Conservation (phyloP, 2,888 invertebrate genomes). For the Polymixis flavicincta region DNA sequence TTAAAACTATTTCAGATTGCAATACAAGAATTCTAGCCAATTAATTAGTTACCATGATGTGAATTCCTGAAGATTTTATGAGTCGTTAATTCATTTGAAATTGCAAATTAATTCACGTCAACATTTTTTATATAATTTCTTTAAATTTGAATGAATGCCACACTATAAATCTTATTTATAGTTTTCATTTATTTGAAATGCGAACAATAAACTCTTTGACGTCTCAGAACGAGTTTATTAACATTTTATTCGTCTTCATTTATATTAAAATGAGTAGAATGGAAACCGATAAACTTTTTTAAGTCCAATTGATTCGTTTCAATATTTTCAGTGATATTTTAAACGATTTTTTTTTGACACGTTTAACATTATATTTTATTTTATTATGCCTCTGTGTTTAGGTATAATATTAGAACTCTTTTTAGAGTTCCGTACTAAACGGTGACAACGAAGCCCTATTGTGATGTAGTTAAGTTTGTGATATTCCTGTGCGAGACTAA, state of each 20-base stretch:
- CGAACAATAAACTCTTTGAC: slow-evolving; percentile 32
- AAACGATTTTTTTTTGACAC: neutral
- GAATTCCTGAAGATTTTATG: slow-evolving; percentile 38
- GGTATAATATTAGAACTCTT: neutral
- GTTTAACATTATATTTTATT: slow-evolving; percentile 11
- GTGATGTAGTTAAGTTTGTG: no score
- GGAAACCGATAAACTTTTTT: slow-evolving; percentile 13
- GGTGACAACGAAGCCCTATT: neutral
- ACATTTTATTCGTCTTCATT: slow-evolving; percentile 18
- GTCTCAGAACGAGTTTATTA: slow-evolving; percentile 26
- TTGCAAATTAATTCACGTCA: slow-evolving; percentile 52
- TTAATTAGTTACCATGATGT: slow-evolving; percentile 55
- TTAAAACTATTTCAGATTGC: slow-evolving; percentile 35
- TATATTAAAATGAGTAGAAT: slow-evolving; percentile 30
- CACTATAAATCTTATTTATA: slow-evolving; percentile 38
- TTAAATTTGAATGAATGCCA: slow-evolving; percentile 24
- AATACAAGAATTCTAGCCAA: slow-evolving; percentile 45
- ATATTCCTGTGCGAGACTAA: no score
- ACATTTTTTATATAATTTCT: slow-evolving; percentile 20
- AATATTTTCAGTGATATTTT: slow-evolving; percentile 13
- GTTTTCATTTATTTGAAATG: slow-evolving; percentile 34
- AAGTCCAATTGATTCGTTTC: slow-evolving; percentile 4
- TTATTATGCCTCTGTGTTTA: neutral
- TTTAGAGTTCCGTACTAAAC: neutral
- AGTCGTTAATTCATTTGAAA: slow-evolving; percentile 53